phyloP scores from a whole-genome alignment of 2,888 invertebrate species.

The Tromatobia lineatoria region DNA sequence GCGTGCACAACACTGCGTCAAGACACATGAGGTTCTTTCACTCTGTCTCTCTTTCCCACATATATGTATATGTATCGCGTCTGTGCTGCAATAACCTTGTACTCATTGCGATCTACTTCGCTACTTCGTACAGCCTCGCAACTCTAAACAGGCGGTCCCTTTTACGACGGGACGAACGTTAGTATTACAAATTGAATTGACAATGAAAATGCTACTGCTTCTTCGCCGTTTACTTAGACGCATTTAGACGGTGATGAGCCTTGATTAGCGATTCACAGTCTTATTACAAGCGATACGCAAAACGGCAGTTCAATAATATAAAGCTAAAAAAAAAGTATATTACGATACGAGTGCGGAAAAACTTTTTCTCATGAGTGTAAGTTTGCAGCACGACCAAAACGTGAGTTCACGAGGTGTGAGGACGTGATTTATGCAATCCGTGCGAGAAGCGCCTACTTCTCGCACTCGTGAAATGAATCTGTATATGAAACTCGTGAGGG shows the following conservation, averaged over 20 bases:
- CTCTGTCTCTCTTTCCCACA: conserved; percentile 5
- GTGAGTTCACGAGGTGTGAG: no score
- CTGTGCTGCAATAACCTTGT: conserved; percentile 77
- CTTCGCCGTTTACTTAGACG: neutral
- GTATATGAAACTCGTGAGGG: no score
- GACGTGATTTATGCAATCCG: no score
- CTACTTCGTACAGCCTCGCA: conserved; percentile 66
- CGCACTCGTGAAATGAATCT: no score
- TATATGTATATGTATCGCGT: conserved; percentile 9
- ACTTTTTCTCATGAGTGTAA: no score
- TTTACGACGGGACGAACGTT: conserved; percentile 71
- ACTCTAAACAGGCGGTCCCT: conserved; percentile 70
- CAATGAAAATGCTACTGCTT: conserved; percentile 52
- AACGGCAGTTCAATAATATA: no score
- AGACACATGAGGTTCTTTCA: conserved; percentile 7
- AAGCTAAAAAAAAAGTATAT: no score
- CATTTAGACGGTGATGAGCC: neutral
- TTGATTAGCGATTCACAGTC: neutral
- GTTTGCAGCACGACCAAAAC: no score
- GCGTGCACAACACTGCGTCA: conserved; percentile 52
- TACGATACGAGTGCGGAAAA: no score
- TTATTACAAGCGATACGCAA: neutral
- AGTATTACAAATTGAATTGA: conserved; percentile 65
- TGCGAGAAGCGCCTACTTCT: no score
- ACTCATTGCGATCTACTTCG: conserved; percentile 77